Evolutionary conservation across 2,888 invertebrate species (phyloP), one percentile per base, ranked within the genome.

Genomic region (Lymantria monacha): DNA sequence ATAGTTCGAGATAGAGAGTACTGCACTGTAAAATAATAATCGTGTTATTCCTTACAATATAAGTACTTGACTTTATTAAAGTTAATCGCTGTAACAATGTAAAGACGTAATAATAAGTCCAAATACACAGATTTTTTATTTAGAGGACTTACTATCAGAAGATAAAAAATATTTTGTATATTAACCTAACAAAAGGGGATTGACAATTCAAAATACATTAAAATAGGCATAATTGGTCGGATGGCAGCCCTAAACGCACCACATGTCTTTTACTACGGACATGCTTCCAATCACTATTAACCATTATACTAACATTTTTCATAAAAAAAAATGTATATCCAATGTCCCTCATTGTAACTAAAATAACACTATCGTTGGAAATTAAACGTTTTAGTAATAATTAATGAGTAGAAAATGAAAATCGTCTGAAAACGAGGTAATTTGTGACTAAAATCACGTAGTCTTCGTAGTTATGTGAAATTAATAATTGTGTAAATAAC

Each of bases 251-350:
- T 53, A 49, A 12, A 14, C 65, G 74, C 69, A 75, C 66, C 60
- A 81, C 70, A 73, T 82, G 86, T 85, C 85, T 83, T 76, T 58
- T 83, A 69, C 65, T 75, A 69, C 83, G 76, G 86, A 74, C 65
- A 67, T 57, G 56, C 63, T 63, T 61, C 40, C 41, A 14, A 44
- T 44, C 51, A 57, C 51, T 22, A 40, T 50, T 49, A 49, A 66
- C 53, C 55, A 57, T 60, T 67, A 46, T 52, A 63, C 75, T 74
- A 67, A 9, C 68, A 55, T 62, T 63, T 49, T 43, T 38, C 72
- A 57, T 51, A 57, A 69, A 73, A 71, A n/a, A 72, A 72, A 60
- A 11, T 38, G 12, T 12, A 2, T 38, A 38, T 3, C n/a, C 12
- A 38, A 38, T 12, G 8, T 8, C 44, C 55, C 52, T 41, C 10